Evolutionary conservation across 2,113 vertebrate species (phyloP), one percentile per base, ranked within the genome.

Genomic region (Oncorhynchus clarkii): DNA sequence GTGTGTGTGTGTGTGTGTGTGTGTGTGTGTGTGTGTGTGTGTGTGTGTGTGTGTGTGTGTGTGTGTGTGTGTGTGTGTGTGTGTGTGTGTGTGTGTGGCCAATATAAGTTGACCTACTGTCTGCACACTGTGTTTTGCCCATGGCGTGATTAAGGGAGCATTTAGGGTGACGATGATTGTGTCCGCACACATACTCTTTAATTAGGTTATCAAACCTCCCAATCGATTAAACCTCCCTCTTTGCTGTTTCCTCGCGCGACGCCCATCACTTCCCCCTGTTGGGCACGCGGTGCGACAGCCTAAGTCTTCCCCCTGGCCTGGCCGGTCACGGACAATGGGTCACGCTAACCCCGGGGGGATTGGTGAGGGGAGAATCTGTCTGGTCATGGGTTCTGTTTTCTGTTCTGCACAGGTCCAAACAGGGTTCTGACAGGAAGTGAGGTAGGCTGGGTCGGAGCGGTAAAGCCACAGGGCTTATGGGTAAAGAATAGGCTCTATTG

Each of bases 391-490:
- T 95, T 96, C 94, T 94, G 91, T 80, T 91, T 27, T 67, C 71
- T 65, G 6, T 62, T 62, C 20, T 6, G 2, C 59, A 24, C 18
- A 8, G 59, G 88, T 91, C 85, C 88, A 80, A 86, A 82, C 96
- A 97, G 96, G 96, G 88, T 91, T 85, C 88, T 80, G 86, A 82
- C 96, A 97, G 96, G 96, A 97, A 97, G 94, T 93, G 80, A 92
- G 68, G 92, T 81, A 89, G 89, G 91, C 84, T 93, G 73, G 89
- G 89, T 90, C 85, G 81, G 89, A 84, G 91, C 88, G 70, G 87
- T 90, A 86, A 93, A 95, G 91, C 91, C 92, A 89, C 90, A 67
- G 84, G 80, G 92, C 91, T 94, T 93, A 92, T 82, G 65, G 24
- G 73, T 27, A 78, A 79, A 87, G 88, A 93, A 94, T 91, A 85